These are phyloP conservation scores for Sisor rabdophorus DNA, from an alignment of 2,113 vertebrate species.

Conservation along the genomic window DNA sequence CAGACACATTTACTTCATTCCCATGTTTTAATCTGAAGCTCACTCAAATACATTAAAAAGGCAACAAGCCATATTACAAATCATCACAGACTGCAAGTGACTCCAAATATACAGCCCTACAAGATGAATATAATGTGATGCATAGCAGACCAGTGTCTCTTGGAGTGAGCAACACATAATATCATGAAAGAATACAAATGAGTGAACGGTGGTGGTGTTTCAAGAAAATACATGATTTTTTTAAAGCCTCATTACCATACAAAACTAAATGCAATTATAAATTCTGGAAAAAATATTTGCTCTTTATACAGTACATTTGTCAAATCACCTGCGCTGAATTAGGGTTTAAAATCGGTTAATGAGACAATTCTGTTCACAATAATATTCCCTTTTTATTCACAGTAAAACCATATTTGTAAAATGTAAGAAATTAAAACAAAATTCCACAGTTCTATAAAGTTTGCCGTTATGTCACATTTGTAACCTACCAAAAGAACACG, in stretches of 20 bases:
- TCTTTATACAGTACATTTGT: constrained; percentile 43
- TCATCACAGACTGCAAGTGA: constrained; percentile 29
- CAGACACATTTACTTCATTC: not conserved
- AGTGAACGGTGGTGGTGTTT: constrained; percentile 27
- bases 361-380: constrained; percentile 17
- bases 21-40: constrained; percentile 6
- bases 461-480: not conserved
- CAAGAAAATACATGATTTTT: constrained; percentile 32
- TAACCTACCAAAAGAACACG: not conserved
- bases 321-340: constrained; percentile 35
- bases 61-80: constrained; percentile 21
- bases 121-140: constrained; percentile 27
- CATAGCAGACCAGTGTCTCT: constrained; percentile 21
- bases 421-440: not conserved
- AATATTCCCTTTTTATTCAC: constrained; percentile 22
- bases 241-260: constrained; percentile 52
- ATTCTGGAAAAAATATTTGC: constrained; percentile 50
- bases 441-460: not conserved
- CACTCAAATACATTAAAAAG: constrained; percentile 12
- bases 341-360: constrained; percentile 10
- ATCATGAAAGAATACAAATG: constrained; percentile 9
- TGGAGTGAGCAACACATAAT: constrained; percentile 10
- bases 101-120: constrained; percentile 3
- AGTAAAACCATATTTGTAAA: constrained; percentile 1
- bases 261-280: constrained; percentile 57